phyloP scores from a whole-genome alignment of 2,888 invertebrate species.

The Metacarcinus magister region DNA sequence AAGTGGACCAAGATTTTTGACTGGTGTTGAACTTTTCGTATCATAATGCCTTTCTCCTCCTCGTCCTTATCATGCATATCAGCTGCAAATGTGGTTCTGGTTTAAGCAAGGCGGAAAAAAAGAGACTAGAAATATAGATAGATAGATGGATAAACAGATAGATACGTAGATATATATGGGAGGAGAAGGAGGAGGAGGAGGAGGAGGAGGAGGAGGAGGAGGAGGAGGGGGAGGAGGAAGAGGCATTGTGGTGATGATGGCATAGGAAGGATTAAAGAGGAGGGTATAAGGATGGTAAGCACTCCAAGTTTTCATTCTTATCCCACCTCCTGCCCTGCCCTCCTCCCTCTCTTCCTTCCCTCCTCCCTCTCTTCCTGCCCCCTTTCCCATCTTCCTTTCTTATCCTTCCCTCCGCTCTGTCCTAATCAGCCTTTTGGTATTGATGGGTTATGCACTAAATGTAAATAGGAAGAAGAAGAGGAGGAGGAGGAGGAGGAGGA shows the following conservation, averaged over 20 bases:
- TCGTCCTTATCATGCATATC: not conserved
- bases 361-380: not conserved
- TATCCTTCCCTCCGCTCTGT: not conserved
- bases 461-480: not conserved
- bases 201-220: not conserved
- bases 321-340: not conserved
- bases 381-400: not conserved
- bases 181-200: not conserved
- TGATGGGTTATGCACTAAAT: not conserved
- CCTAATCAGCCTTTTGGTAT: not conserved
- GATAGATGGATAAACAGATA: not conserved
- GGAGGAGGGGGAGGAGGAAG: not conserved
- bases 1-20: not conserved
- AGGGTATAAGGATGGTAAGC: not conserved
- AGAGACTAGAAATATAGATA: not conserved
- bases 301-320: slow-evolving; percentile 1
- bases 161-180: too few species aligned
- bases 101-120: not conserved
- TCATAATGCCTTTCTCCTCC: not conserved
- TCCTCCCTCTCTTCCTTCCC: not conserved
- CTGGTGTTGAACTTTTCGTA: not conserved
- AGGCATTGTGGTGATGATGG: not conserved
- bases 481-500: not conserved
- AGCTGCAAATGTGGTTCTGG: not conserved
- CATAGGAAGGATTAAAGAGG: not conserved